Evolutionary conservation across 2,888 invertebrate species (phyloP).

Genomic region (Pocota personata): DNA sequence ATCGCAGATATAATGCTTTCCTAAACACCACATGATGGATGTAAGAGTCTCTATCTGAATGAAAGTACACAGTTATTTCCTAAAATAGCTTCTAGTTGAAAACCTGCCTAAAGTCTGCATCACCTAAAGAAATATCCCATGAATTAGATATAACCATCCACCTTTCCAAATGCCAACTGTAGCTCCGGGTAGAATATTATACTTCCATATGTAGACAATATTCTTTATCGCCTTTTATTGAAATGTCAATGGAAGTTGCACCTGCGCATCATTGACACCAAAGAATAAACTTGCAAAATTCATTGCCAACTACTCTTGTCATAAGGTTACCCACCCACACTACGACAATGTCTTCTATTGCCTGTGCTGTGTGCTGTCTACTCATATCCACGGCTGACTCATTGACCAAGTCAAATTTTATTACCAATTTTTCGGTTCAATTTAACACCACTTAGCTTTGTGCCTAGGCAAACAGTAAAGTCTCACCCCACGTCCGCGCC

Average conservation of each 20-base stretch:
- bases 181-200: neutral
- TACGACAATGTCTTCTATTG: neutral
- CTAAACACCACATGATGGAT: too few species aligned
- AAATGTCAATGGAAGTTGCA: slow-evolving; percentile 45
- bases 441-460: slow-evolving; percentile 65
- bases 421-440: slow-evolving; percentile 59
- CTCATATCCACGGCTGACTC: slow-evolving; percentile 29
- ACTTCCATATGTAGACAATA: neutral
- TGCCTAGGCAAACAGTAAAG: slow-evolving; percentile 51
- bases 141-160: neutral
- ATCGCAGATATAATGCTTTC: too few species aligned
- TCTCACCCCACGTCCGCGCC: slow-evolving; percentile 30
- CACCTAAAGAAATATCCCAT: neutral
- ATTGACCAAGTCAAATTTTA: slow-evolving; percentile 49
- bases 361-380: neutral
- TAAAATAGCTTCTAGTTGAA: too few species aligned
- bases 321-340: slow-evolving; percentile 40
- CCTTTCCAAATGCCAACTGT: slow-evolving; percentile 11
- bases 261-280: slow-evolving; percentile 29
- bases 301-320: slow-evolving; percentile 19
- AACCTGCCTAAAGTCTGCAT: too few species aligned
- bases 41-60: too few species aligned
- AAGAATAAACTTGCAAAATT: slow-evolving; percentile 31
- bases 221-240: neutral
- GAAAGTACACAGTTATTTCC: too few species aligned